Base-by-base conservation (phyloP, 2,888 invertebrate species). In the Brachylomia viminalis region DNA sequence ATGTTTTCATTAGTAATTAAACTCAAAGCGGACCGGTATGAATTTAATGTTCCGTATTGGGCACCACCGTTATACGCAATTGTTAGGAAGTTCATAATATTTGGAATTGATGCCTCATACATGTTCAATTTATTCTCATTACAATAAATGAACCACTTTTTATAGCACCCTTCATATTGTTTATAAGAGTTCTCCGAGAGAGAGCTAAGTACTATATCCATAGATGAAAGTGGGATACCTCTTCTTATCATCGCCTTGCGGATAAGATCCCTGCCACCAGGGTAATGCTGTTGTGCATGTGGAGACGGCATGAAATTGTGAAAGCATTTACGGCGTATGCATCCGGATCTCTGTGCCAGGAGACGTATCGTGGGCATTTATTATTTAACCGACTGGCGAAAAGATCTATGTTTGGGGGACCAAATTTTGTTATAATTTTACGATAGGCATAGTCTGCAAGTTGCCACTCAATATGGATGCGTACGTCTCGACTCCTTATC, bases 341-440 rank as follows among this genome's bases (percentile, higher is more conserved):
- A 15, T 83, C 74, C 1, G 88, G 87, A 45, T 87, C 61, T 62
- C 38, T 62, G 23, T 62, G n/a, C 38, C 61, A 62, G 13, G 38
- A 42, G n/a, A 62, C 61, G 15, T n/a, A 62, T 42, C 23, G 23
- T 38, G n/a, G 38, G 20, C 88, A 87, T 77, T 88, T 87, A 11
- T 66, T 72, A 68, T 90, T 89, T 3, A 81, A n/a, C 2, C 86
- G 58, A 42, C 71, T 80, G 0, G 87, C 88, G 52, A 88, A 89
- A 20, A 89, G 33, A 54, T 89, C 87, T 3, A 88, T 84, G 0
- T 82, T 27, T 33, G 88, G 87, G 6, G 45, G n/a, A n/a, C 86
- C 81, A 70, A 87, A 83, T 38, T 2, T 23, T 8, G 7, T 15
- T 13, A 58, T 15, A 11, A 82, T 72, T 30, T 56, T 61, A 4